A percentile compares a stretch with the other conserved stretches of the same genome.
Evolutionary conservation across 1,140 invertebrate species (phyloP).

Genomic region (Sycophila sp.): DNA sequence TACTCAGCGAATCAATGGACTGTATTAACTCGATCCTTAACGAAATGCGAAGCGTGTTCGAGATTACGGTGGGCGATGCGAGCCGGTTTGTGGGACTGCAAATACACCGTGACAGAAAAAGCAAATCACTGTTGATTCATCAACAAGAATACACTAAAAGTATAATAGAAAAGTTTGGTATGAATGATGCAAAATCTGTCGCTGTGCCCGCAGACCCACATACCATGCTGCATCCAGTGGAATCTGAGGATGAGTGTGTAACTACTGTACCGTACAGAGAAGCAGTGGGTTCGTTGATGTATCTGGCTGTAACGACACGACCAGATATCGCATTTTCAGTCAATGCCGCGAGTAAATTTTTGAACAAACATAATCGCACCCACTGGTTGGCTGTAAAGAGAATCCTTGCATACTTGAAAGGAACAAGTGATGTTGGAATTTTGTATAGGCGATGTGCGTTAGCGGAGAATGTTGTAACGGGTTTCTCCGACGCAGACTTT

Average conservation of each 20-base stretch:
- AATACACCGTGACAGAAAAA: constrained; percentile 40
- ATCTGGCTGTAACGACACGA: constrained; percentile 51
- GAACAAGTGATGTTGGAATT: constrained; percentile 48
- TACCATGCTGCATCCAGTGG: neutral
- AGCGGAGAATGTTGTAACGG: neutral
- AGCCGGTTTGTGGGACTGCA: constrained; percentile 50
- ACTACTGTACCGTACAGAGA: constrained; percentile 53
- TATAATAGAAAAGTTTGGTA: neutral
- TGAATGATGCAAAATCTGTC: neutral
- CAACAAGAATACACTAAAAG: neutral
- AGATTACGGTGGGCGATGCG: neutral
- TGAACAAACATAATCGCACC: constrained; percentile 42
- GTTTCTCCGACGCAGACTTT: constrained; percentile 43
- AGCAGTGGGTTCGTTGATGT: constrained; percentile 56
- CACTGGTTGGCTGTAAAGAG: constrained; percentile 58
- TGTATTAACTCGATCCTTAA: neutral
- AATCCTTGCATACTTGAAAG: constrained; percentile 58
- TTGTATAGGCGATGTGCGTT: constrained; percentile 23
- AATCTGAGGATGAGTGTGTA: neutral
- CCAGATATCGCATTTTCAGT: constrained; percentile 61
- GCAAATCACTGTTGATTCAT: neutral
- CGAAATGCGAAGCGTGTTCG: neutral
- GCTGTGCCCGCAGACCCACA: neutral
- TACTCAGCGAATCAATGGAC: neutral
- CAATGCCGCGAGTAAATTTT: constrained; percentile 49